Percentiles rank a stretch among this genome's conserved stretches.
Conservation (phyloP, 2,113 vertebrate genomes). For the Columba livia region DNA sequence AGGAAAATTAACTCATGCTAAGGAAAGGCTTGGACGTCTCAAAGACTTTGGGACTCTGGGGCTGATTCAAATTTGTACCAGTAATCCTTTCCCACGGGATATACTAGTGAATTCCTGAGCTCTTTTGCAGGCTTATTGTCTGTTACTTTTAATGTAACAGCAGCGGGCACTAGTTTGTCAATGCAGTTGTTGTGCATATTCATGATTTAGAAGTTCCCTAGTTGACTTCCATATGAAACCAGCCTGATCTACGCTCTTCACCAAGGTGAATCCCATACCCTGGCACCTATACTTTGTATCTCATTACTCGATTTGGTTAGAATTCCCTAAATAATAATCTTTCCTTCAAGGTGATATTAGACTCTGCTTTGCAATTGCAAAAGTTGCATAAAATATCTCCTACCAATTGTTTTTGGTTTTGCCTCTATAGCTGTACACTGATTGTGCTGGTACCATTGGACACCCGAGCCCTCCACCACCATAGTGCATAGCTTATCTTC, state of each 20-base stretch:
- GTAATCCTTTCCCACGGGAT: not conserved
- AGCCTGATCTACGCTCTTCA: not conserved
- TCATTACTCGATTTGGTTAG: not conserved
- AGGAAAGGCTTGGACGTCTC: not conserved
- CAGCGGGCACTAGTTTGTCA: fast-evolving
- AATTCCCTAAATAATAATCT: not conserved
- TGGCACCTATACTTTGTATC: not conserved
- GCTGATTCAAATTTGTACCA: not conserved
- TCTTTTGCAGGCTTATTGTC: not conserved
- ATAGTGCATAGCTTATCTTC: not conserved
- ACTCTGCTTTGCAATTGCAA: not conserved
- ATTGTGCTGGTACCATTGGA: fast-evolving
- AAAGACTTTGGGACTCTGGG: not conserved
- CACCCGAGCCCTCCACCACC: not conserved
- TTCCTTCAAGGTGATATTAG: not conserved
- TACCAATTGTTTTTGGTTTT: not conserved
- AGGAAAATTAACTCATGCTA: conserved; percentile 5
- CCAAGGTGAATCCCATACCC: not conserved
- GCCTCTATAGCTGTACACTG: not conserved
- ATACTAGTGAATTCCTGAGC: not conserved
- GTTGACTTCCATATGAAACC: not conserved
- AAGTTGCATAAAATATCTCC: not conserved
- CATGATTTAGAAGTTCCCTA: not conserved
- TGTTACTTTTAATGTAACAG: not conserved
- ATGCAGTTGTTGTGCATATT: not conserved